Evolutionary conservation across 2,113 vertebrate species (phyloP), one percentile per base, ranked within the genome.

Genomic region (Gymnocephalus cernua): DNA sequence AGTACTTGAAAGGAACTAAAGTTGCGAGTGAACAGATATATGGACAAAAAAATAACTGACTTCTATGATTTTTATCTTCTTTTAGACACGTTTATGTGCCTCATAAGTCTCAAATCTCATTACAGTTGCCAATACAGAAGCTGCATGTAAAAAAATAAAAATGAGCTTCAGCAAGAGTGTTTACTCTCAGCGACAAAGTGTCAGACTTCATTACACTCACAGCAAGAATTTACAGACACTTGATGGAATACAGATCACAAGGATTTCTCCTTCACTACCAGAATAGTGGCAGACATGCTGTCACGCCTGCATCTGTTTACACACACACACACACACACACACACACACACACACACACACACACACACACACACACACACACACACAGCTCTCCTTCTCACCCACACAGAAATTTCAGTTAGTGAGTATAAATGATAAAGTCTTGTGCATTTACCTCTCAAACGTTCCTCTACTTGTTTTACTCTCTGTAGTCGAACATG

Each of bases 381-480:
- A 41, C 29, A 61, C 7, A 61, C 2, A 32, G 29, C 29, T 32
- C 29, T 32, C 5, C 32, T 6, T 6, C 32, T 32, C 32, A 32
- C 32, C 32, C 32, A 32, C 32, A 62, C 9, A 21, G 6, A 21
- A 6, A 47, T 16, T 63, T 35, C 25, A 25, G 1, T 29, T n/a
- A 23, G 32, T 7, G 32, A 61, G 23, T 10, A 23, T 18, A 9
- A 51, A 32, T 38, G 1, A 21, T 12, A 11, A 47, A 64, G 15
- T 48, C 8, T 35, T 41, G 38, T 11, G 38, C 38, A 16, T 69
- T 86, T 80, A 88, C 87, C 83, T 83, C 0, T 32, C 16, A 66
- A 2, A 45, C 13, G 3, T 10, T 32, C 54, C 35, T 41, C 29
- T 25, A 3, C 6, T 0, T 9, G 18, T 23, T n/a, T 47, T 61